Conservation (phyloP, 1,140 invertebrate genomes). For the Drosophila chauvacae region DNA sequence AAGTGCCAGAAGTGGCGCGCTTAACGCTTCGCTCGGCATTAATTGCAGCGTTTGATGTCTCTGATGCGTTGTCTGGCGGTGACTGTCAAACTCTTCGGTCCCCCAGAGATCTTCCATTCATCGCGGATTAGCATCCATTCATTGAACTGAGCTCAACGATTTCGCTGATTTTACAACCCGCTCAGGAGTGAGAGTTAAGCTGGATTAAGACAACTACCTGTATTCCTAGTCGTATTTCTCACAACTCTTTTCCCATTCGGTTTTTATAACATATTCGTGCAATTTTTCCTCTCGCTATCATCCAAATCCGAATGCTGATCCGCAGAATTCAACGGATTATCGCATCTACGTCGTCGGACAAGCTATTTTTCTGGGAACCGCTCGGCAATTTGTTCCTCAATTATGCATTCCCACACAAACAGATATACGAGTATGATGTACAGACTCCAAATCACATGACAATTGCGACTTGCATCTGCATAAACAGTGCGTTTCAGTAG, state of each 20-base stretch:
- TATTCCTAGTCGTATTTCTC: not conserved
- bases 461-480: constrained; percentile 33
- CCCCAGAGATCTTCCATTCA: constrained; percentile 29
- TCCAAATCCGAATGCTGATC: not conserved
- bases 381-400: constrained; percentile 43
- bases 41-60: constrained; percentile 49
- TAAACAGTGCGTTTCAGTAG: constrained; percentile 3
- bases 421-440: constrained; percentile 23
- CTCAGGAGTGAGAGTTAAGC: constrained; percentile 30
- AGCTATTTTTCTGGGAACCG: constrained; percentile 33
- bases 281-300: not conserved
- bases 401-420: constrained; percentile 32
- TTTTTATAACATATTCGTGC: too few species aligned
- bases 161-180: constrained; percentile 15
- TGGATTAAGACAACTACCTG: constrained; percentile 1
- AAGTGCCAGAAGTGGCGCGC: constrained; percentile 44
- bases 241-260: not conserved
- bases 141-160: constrained; percentile 16
- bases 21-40: constrained; percentile 52
- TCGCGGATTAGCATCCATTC: constrained; percentile 33
- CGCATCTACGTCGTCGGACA: constrained; percentile 10
- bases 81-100: constrained; percentile 22
- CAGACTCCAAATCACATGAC: constrained; percentile 35
- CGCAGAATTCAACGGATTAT: constrained; percentile 20
- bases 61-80: constrained; percentile 25